Conservation (phyloP, 2,797 vertebrate species). For the Syndactyla subalaris region DNA sequence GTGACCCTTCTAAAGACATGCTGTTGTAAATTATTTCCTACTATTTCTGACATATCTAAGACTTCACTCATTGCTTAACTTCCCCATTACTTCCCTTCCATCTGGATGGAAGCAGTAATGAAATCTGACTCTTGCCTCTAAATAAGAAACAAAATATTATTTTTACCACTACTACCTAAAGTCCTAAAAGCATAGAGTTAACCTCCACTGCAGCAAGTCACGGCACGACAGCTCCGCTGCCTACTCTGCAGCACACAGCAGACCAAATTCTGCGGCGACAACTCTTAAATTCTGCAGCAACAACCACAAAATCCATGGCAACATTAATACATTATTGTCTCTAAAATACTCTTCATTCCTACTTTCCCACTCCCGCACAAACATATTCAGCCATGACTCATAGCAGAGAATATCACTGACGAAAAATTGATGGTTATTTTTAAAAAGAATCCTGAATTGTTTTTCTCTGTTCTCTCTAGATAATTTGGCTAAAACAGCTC, state of each 20-base stretch:
- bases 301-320: constrained; percentile 47
- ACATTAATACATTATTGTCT: constrained; percentile 43
- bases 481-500: not conserved
- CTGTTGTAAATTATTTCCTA: not conserved
- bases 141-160: not conserved
- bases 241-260: not conserved
- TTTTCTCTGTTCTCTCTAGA: not conserved
- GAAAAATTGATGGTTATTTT: constrained; percentile 49
- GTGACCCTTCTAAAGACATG: not conserved
- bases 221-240: not conserved
- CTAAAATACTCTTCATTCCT: constrained; percentile 19
- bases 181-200: not conserved
- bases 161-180: not conserved
- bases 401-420: not conserved
- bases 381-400: constrained; percentile 36
- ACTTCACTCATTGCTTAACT: constrained; percentile 2
- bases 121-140: not conserved
- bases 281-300: not conserved
- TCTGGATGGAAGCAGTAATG: not conserved
- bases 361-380: not conserved
- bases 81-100: not conserved
- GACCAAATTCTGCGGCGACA: not conserved
- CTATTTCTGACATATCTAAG: not conserved
- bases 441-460: constrained; percentile 11
- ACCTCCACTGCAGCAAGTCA: not conserved